Evolutionary conservation across 2,797 vertebrate genomes (phyloP).

Genomic region (Typhlichthys eigenmanni): DNA sequence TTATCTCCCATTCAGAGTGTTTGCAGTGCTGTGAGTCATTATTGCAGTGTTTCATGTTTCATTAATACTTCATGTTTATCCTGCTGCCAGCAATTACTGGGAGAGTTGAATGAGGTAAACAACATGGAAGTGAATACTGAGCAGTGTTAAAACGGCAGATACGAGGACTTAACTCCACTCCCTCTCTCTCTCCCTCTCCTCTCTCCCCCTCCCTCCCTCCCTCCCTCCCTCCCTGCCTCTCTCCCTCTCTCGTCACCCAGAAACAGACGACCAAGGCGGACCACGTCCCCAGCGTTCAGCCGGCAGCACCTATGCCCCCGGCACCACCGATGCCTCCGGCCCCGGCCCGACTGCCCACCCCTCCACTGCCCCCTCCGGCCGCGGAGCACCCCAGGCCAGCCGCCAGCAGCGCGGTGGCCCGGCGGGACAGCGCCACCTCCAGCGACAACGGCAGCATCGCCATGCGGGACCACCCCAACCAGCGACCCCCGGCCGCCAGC

Average conservation of each 20-base stretch:
- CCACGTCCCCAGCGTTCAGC: conserved; percentile 61
- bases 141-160: not conserved
- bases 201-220: not conserved
- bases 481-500: conserved; percentile 69
- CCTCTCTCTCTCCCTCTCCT: not conserved
- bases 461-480: conserved; percentile 75
- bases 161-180: not conserved
- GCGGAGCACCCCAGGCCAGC: conserved; percentile 51
- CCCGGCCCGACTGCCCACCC: conserved; percentile 68
- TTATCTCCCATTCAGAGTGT: conserved; percentile 21
- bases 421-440: conserved; percentile 81
- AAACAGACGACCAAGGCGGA: conserved; percentile 83
- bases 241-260: conserved; percentile 62
- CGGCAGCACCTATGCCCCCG: conserved; percentile 59
- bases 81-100: conserved; percentile 88
- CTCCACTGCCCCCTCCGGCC: conserved; percentile 74
- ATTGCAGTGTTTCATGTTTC: conserved; percentile 38
- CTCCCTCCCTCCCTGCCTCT: too few species aligned
- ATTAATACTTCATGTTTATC: conserved; percentile 65
- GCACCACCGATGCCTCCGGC: conserved; percentile 62
- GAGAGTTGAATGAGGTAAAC: conserved; percentile 96
- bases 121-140: conserved; percentile 1
- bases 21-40: conserved; percentile 32
- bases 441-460: conserved; percentile 74
- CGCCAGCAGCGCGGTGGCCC: conserved; percentile 60